These are phyloP conservation scores for Gopherus flavomarginatus DNA, from an alignment of 2,113 vertebrate genomes.

Conservation along the genomic window DNA sequence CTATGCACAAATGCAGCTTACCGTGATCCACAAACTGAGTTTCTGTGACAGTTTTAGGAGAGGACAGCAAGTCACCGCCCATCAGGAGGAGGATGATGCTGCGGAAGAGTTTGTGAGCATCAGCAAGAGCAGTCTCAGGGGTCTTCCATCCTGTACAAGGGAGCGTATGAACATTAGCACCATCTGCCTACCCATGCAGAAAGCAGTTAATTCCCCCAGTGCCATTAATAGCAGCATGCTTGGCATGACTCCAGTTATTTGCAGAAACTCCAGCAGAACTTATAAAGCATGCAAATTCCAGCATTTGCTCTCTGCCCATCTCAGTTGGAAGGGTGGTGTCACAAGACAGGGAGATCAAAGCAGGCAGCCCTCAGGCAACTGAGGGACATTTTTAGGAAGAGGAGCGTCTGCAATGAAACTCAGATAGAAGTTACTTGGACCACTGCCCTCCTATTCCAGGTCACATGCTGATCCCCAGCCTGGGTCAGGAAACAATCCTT, in stretches of 20 bases:
- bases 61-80: slow-evolving; percentile 81
- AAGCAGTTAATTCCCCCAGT: accelerated
- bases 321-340: neutral
- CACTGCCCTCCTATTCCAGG: neutral
- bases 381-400: neutral
- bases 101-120: slow-evolving; percentile 88
- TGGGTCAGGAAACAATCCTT: neutral
- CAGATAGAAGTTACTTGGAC: neutral
- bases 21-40: slow-evolving; percentile 83
- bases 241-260: neutral
- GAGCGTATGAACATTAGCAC: accelerated
- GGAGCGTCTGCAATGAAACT: neutral
- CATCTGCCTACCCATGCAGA: neutral
- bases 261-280: neutral
- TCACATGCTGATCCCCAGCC: neutral
- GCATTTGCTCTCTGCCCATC: neutral
- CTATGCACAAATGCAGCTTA: neutral
- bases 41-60: slow-evolving; percentile 30
- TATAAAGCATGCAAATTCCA: neutral
- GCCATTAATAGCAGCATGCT: neutral
- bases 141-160: slow-evolving; percentile 81
- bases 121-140: slow-evolving; percentile 82
- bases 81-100: slow-evolving; percentile 86
- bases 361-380: neutral
- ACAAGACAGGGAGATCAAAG: neutral